A percentile compares a stretch with the other conserved stretches of the same genome.
These are phyloP conservation scores for Marisa cornuarietis DNA, from an alignment of 1,140 invertebrate genomes.

Conservation along the genomic window DNA sequence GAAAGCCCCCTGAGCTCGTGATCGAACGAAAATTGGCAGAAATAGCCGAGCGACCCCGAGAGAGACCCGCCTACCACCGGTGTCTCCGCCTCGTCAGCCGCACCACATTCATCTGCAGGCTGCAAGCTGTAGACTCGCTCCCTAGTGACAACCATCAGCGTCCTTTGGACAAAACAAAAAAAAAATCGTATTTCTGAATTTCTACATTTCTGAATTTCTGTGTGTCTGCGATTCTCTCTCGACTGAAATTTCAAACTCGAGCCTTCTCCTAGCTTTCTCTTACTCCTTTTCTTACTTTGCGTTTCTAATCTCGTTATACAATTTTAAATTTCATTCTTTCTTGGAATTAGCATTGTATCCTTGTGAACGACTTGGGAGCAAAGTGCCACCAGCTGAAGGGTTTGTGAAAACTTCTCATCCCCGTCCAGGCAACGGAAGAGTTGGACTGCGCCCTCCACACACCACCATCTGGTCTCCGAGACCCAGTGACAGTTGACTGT, in stretches of 20 bases:
- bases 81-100: not conserved
- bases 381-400: too few relatives aligned
- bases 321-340: too few relatives aligned
- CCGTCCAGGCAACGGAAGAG: too few relatives aligned
- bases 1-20: conserved; percentile 2
- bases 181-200: not conserved
- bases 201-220: not conserved
- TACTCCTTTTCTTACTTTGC: too few relatives aligned
- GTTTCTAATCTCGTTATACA: too few relatives aligned
- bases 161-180: not conserved
- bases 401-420: too few relatives aligned
- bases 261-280: not conserved
- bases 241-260: not conserved
- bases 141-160: not conserved
- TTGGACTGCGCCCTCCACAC: too few relatives aligned
- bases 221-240: not conserved
- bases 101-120: not conserved
- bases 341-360: too few relatives aligned
- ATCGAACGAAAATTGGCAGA: conserved; percentile 16
- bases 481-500: too few relatives aligned
- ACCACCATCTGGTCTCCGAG: too few relatives aligned
- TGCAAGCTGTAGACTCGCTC: not conserved
- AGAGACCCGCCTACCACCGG: not conserved
- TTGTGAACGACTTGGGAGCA: too few relatives aligned
- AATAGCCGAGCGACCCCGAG: conserved; percentile 16